These are phyloP conservation scores for Branchellion lobata DNA, from an alignment of 2,888 invertebrate genomes.

Conservation along the genomic window DNA sequence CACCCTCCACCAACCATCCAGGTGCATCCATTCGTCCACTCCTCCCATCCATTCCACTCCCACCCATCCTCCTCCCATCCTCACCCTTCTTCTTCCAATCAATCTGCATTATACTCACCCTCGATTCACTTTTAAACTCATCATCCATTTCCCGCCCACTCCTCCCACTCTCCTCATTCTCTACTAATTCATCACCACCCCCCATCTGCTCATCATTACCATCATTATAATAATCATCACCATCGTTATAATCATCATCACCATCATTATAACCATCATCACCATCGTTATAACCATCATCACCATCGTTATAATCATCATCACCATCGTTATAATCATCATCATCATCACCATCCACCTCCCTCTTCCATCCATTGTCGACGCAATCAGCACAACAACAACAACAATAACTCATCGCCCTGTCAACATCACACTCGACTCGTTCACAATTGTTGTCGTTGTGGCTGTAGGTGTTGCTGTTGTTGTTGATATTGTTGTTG, in stretches of 20 bases:
- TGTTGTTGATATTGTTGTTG: no score
- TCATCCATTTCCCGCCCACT: background rate
- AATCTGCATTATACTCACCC: background rate
- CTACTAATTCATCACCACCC: background rate
- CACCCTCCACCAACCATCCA: background rate
- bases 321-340: background rate
- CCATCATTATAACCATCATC: background rate
- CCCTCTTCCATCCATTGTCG: no score
- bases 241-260: background rate
- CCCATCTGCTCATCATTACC: no score
- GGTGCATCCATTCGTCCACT: background rate
- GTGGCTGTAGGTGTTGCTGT: no score
- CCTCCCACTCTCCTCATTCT: background rate
- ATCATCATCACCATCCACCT: background rate
- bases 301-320: background rate
- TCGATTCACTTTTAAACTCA: slow-evolving; percentile 7
- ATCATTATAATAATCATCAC: background rate
- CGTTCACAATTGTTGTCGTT: no score
- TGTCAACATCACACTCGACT: no score
- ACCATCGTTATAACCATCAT: background rate
- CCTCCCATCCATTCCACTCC: background rate
- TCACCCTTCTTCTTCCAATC: background rate
- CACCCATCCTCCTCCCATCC: background rate
- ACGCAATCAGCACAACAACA: no score
- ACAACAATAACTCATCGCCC: no score